Evolutionary conservation across 1,140 invertebrate genomes (phyloP), one percentile per base, ranked within the genome.

Genomic region (fruit fly (Drosophila melanogaster)): DNA sequence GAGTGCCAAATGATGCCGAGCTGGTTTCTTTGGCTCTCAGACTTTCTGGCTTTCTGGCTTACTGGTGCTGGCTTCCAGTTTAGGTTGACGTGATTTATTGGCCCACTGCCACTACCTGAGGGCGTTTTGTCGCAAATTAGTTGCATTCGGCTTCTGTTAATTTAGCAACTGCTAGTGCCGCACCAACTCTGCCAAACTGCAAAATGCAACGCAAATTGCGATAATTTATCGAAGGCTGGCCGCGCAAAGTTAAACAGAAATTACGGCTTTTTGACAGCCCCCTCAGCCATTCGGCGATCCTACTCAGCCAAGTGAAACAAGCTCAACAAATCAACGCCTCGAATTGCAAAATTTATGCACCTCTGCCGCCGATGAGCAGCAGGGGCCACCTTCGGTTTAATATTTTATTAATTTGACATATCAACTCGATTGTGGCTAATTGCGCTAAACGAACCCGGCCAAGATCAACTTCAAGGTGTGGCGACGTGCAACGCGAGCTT

Each of bases 91-190:
- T 89, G 84, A 89, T 89, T 89, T 89, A 89, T 89, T 86, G 83
- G 83, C 75, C 69, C 61, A 66, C 59, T 62, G 84, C 60, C 77
- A 67, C 67, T 89, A 89, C 84, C 84, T 84, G 84, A 84, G 84
- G 84, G 84, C 84, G 84, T 89, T 89, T 89, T 89, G 84, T 89
- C 84, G 84, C 84, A 89, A 89, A 89, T 89, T 89, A 89, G 84
- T 84, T 89, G 84, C 84, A 89, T 89, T 89, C 84, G 84, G 84
- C 84, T 89, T 89, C 86, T 90, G 86, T 90, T 86, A 90, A 90
- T 90, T 90, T 90, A 86, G 78, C 73, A 60, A 70, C 51, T 64
- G 41, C 62, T 49, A 61, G 64, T 59, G 60, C 78, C 37, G 30
- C 30, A 8, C 26, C 7, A 30, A 30, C 26, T 30, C 30, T 69